phyloP scores from a whole-genome alignment of 2,113 vertebrate genomes.

The Thalassoma bifasciatum region DNA sequence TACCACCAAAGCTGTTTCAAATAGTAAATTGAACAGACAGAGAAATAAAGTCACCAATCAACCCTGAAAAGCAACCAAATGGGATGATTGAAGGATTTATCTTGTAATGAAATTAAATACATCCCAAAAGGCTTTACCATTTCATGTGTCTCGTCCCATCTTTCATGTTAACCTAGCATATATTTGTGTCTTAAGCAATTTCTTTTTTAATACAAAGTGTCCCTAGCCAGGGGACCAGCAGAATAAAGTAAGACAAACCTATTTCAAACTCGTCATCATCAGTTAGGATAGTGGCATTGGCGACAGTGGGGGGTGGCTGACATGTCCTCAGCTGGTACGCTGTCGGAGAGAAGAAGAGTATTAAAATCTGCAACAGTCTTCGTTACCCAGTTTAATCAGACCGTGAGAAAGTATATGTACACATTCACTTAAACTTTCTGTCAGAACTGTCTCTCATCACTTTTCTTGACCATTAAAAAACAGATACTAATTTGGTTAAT shows the following conservation, averaged over 20 bases:
- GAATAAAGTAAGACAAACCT: slow-evolving; percentile 83
- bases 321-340: slow-evolving; percentile 95
- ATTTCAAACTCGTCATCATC: slow-evolving; percentile 97
- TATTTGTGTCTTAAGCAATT: slow-evolving; percentile 13
- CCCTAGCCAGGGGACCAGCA: slow-evolving; percentile 36
- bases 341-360: slow-evolving; percentile 70
- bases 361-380: slow-evolving; percentile 14
- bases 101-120: neutral
- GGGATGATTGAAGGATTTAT: neutral
- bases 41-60: neutral
- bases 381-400: neutral
- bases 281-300: slow-evolving; percentile 92
- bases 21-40: neutral
- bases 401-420: neutral
- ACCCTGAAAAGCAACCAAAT: neutral
- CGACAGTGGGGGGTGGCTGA: slow-evolving; percentile 87
- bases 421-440: slow-evolving; percentile 35
- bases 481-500: slow-evolving; percentile 61
- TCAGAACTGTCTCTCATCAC: slow-evolving; percentile 52
- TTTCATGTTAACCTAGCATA: slow-evolving; percentile 4
- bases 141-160: neutral
- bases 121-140: slow-evolving; percentile 6
- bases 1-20: neutral
- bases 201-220: slow-evolving; percentile 26
- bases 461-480: slow-evolving; percentile 63